A percentile compares a stretch with the other conserved stretches of the same genome.
Evolutionary conservation across 1,140 invertebrate species (phyloP).

Genomic region (Oscheius sp.): DNA sequence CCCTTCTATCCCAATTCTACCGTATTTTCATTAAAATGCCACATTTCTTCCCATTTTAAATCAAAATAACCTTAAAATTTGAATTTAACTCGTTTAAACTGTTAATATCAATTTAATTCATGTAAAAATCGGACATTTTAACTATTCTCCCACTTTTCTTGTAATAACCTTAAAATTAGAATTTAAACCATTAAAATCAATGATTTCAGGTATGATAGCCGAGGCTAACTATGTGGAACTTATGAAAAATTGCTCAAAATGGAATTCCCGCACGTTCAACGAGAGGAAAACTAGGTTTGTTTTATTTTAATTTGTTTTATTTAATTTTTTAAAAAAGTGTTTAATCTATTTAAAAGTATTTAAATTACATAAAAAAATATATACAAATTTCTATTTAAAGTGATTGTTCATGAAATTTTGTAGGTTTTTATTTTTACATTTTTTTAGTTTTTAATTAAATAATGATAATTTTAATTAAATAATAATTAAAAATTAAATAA

Average conservation of each 20-base stretch:
- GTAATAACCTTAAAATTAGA: too few relatives aligned
- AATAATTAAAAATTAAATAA: not conserved
- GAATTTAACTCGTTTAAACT: too few relatives aligned
- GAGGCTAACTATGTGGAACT: conserved; percentile 54
- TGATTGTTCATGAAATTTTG: not conserved
- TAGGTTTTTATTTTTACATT: not conserved
- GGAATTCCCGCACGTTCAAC: conserved; percentile 46
- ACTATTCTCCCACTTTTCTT: too few relatives aligned
- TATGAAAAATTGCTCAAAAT: conserved; percentile 57
- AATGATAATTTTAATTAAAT: not conserved
- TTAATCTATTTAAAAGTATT: not conserved
- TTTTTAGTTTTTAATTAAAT: not conserved
- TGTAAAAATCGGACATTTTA: too few relatives aligned
- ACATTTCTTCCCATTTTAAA: too few relatives aligned
- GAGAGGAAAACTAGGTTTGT: conserved; percentile 41
- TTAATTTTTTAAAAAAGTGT: not conserved
- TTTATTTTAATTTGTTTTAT: conserved; percentile 39
- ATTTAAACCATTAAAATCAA: too few relatives aligned
- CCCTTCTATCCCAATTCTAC: too few relatives aligned
- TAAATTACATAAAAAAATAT: conserved; percentile 8
- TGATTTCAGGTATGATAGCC: conserved; percentile 46
- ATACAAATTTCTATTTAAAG: conserved; percentile 4
- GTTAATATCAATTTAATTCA: too few relatives aligned
- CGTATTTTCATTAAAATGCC: too few relatives aligned
- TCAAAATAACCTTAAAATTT: too few relatives aligned